Conservation (phyloP, 2,888 invertebrate genomes). For the Thera britannica region DNA sequence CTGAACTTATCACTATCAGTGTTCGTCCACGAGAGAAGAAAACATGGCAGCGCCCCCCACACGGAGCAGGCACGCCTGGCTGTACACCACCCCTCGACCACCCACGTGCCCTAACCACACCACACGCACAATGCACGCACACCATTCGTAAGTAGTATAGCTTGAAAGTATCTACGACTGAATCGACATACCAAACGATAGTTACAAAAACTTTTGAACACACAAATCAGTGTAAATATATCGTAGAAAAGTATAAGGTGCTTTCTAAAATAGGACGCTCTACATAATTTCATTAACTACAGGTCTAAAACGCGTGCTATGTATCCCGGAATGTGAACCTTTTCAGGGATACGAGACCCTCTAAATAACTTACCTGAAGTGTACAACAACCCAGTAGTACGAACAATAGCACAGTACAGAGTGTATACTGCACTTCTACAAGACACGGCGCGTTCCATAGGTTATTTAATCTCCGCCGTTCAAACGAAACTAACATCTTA, state of each 20-base stretch:
- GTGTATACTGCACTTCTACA: not conserved
- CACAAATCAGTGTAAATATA: not conserved
- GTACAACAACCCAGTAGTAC: no score
- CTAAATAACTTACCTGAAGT: no score
- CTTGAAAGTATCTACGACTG: not conserved
- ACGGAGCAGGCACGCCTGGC: not conserved
- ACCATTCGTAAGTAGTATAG: not conserved
- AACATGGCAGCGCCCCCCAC: not conserved
- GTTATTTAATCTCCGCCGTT: slow-evolving; percentile 2
- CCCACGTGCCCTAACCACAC: not conserved
- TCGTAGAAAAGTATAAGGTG: no score
- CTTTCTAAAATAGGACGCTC: no score
- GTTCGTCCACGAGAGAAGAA: not conserved
- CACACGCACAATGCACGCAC: not conserved
- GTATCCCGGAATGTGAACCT: no score
- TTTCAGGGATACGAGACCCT: no score
- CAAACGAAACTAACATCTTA: slow-evolving; percentile 39
- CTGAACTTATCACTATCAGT: not conserved
- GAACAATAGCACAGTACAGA: no score
- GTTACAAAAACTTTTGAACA: not conserved
- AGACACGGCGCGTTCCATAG: not conserved
- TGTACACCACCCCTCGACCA: not conserved
- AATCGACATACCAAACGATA: not conserved
- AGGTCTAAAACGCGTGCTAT: no score
- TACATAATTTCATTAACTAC: no score